Evolutionary conservation across 2,888 invertebrate genomes (phyloP).

Genomic region (Lasioglossum malachurum): DNA sequence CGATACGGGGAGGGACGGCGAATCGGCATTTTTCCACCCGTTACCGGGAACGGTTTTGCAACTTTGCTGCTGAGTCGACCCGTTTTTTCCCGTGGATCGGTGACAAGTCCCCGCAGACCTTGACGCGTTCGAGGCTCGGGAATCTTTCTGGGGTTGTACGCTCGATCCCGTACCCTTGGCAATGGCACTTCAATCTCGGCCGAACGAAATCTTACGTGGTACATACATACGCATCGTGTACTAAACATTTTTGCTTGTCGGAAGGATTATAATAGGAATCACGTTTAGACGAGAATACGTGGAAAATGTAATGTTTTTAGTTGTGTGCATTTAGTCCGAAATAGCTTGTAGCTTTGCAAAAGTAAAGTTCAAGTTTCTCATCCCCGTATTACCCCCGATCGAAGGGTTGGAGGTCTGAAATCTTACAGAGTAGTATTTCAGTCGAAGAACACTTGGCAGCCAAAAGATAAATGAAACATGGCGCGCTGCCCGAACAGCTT

Average conservation of each 20-base stretch:
- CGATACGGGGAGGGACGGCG: constrained; percentile 15
- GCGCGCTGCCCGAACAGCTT: background rate
- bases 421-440: background rate
- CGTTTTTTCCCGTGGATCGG: background rate
- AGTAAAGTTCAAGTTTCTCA: background rate
- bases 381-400: background rate
- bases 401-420: background rate
- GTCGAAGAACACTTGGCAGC: accelerated
- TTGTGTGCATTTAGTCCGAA: too few relatives aligned
- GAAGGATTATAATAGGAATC: too few relatives aligned
- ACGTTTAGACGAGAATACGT: too few relatives aligned
- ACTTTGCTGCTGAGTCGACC: constrained; percentile 2
- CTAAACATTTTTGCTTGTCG: background rate
- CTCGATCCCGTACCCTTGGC: constrained; percentile 1
- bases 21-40: constrained; percentile 16
- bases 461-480: background rate
- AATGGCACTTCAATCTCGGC: background rate
- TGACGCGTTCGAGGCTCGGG: background rate
- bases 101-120: constrained; percentile 2
- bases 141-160: background rate
- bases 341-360: background rate
- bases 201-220: background rate
- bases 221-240: background rate
- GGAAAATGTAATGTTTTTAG: too few relatives aligned
- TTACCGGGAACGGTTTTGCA: constrained; percentile 21